These are phyloP conservation scores for Pollenia amentaria DNA, from an alignment of 2,888 invertebrate species.

Conservation along the genomic window DNA sequence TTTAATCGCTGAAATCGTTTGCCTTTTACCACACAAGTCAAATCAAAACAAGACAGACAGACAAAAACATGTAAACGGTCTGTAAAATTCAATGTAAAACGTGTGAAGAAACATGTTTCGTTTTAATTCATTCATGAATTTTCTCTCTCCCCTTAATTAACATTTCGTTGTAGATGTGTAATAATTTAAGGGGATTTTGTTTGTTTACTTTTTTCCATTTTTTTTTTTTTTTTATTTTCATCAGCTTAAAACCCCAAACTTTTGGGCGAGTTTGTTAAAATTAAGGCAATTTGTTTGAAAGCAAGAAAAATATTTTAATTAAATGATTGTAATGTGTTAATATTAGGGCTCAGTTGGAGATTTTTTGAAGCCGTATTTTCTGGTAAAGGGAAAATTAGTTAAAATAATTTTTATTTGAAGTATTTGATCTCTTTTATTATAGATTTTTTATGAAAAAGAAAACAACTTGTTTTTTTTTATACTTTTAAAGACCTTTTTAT, in stretches of 20 bases:
- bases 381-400: too few species aligned
- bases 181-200: background rate
- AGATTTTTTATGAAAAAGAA: too few species aligned
- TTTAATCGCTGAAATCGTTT: slow-evolving; percentile 14
- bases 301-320: too few species aligned
- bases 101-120: slow-evolving; percentile 39
- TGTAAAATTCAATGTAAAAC: slow-evolving; percentile 39
- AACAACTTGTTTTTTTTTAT: too few species aligned
- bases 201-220: background rate
- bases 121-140: slow-evolving; percentile 1
- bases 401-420: too few species aligned
- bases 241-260: background rate
- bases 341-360: too few species aligned
- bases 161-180: slow-evolving; percentile 27
- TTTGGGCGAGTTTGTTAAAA: background rate
- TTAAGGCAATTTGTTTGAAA: too few species aligned
- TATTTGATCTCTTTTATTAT: too few species aligned
- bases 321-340: too few species aligned
- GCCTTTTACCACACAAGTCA: slow-evolving; percentile 17
- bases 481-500: too few species aligned
- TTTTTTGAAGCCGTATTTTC: too few species aligned
- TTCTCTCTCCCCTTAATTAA: background rate
- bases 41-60: slow-evolving; percentile 1
- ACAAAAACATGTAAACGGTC: slow-evolving; percentile 3
- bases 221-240: background rate